Base-by-base conservation (phyloP, 2,113 vertebrate species). In the Nyctereutes procyonoides region DNA sequence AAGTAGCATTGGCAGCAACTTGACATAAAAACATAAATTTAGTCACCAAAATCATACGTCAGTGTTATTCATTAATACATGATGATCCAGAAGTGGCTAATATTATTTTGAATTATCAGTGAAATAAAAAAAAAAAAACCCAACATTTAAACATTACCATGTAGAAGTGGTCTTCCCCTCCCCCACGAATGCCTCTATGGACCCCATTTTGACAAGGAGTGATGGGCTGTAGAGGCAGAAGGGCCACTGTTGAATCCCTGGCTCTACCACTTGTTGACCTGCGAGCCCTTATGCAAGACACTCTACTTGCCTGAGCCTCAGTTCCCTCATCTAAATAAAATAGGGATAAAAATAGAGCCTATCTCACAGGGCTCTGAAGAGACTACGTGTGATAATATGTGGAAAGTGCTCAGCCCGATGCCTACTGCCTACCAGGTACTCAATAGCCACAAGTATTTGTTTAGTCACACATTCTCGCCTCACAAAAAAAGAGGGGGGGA, bases 1-100 rank as follows among this genome's bases (percentile, higher is more conserved):
- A 86, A 32, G 89, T 22, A 73, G 19, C 43, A 51, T 12, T n/a
- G 28, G n/a, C 17, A 63, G 5, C 16, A 82, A 53, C 8, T 2
- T 17, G n/a, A 90, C 55, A 88, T 19, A 58, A 67, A 81, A 71
- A 81, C 38, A 97, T 30, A 97, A 90, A 92, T 63, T 56, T 55
- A 24, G 55, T 48, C 22, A 65, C 58, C 60, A 26, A 51, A 53
- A 86, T 65, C 32, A 58, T 0, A 2, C 15, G 63, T 24, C 51
- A 55, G 10, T 26, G 71, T 73, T 92, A 69, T 56, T 94, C 62
- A 20, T 55, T 56, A 22, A n/a, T 26, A 65, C 26, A 62, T 11
- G 5, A 53, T 63, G 35, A 48, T 8, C 19, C 79, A 79, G 48
- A 92, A 67, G 26, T 65, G 9, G 58, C 30, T 67, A 71, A 26